Evolutionary conservation across 1,140 invertebrate species (phyloP), one percentile per base, ranked within the genome.

Genomic region (Sitophilus oryzae): DNA sequence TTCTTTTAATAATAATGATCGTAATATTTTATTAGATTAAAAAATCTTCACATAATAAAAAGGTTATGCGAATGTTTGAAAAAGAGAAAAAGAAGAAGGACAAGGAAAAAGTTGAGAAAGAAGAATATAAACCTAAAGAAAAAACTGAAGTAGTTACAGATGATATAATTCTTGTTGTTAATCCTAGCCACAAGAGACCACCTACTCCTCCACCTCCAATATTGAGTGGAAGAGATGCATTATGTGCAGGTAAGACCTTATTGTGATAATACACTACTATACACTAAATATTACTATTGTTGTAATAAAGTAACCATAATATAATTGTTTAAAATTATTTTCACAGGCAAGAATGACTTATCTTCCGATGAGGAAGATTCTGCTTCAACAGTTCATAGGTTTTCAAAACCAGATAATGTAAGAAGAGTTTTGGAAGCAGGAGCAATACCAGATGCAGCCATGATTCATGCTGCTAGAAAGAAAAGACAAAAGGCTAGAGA

Each of bases 381-480:
- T 2, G 35, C 8, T 22, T 0, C 35, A 51, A 60, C 10, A 66
- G 62, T 53, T 46, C 82, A 82, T 70, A 76, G 74, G 62, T 85
- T 84, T 70, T 77, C 78, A 47, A 79, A 78, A 64, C 76, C 83
- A 5, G 83, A 87, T 60, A 79, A 81, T 62, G 76, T 87, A 47
- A 85, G 84, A 66, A 76, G 80, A 62, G 76, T 86, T 54, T 67
- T 91, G 52, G 84, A 89, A 74, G 87, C 84, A 73, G 94, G 93
- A 41, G 84, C 84, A 62, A 97, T 98, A 66, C 94, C 94, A 15
- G 93, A 97, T 80, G 93, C 94, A 8, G 92, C 91, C 34, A 88
- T 93, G 77, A 97, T 98, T 70, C 93, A 97, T 75, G 90, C 91
- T 54, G 91, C 92, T 16, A 80, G 93, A 62, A 97, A 96, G 75